These are phyloP conservation scores for Orycteropus afer DNA, from an alignment of 2,113 vertebrate genomes.

Conservation along the genomic window DNA sequence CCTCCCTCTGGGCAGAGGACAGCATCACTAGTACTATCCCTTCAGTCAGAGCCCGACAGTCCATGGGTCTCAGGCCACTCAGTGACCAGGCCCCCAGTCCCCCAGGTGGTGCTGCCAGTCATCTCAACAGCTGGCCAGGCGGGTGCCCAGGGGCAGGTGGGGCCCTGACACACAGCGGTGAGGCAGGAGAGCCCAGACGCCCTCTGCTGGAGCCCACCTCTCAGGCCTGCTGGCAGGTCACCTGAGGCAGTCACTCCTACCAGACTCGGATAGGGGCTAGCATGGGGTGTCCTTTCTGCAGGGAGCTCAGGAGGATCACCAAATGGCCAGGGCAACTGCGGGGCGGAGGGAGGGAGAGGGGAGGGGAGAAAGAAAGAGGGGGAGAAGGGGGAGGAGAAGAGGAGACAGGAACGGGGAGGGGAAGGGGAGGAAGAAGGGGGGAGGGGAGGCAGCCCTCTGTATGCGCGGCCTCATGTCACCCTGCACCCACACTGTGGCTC, in stretches of 20 bases:
- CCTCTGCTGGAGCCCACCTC: not conserved
- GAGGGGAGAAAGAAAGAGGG: too few species aligned
- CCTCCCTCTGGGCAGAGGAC: not conserved
- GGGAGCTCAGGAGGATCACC: not conserved
- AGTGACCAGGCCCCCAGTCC: not conserved
- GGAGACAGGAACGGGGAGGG: too few species aligned
- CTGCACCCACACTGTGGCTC: too few species aligned
- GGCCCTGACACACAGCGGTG: too few species aligned
- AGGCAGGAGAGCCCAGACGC: rapidly evolving
- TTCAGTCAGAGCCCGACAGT: not conserved
- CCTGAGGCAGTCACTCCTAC: not conserved
- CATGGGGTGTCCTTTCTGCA: not conserved
- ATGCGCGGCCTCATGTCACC: too few species aligned
- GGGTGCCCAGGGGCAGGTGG: not conserved
- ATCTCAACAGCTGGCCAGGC: not conserved
- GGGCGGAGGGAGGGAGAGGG: rapidly evolving
- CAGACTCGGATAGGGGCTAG: not conserved
- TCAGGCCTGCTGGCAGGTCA: not conserved
- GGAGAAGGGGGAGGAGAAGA: too few species aligned
- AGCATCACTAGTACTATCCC: not conserved
- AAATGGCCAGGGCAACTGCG: not conserved
- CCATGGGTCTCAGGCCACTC: not conserved
- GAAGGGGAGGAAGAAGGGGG: too few species aligned
- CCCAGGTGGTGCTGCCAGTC: not conserved
- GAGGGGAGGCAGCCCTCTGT: too few species aligned